Conservation (phyloP, 2,888 invertebrate species). For the Eristalis arbustorum region DNA sequence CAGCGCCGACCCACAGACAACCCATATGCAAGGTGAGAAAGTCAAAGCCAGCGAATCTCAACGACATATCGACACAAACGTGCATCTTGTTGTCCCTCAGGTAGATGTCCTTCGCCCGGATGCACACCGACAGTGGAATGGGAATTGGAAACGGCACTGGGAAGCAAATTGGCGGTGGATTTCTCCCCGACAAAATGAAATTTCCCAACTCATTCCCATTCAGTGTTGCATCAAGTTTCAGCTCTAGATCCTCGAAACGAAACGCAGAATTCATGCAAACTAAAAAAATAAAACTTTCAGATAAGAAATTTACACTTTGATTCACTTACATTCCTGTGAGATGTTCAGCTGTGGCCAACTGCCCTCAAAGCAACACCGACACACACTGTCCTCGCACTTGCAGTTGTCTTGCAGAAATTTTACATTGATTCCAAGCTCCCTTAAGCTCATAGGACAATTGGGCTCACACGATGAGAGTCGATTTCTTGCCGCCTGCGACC, state of each 20-base stretch:
- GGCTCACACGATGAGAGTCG: slow-evolving; percentile 11
- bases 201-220: slow-evolving; percentile 40
- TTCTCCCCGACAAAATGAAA: slow-evolving; percentile 42
- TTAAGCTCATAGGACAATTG: slow-evolving; percentile 20
- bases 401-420: slow-evolving; percentile 47
- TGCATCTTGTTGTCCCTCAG: slow-evolving; percentile 41
- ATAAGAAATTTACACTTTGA: not conserved
- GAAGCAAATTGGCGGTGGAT: slow-evolving; percentile 57
- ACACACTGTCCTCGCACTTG: slow-evolving; percentile 18
- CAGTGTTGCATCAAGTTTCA: slow-evolving; percentile 27
- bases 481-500: not conserved
- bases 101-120: slow-evolving; percentile 44
- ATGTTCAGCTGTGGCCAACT: slow-evolving; percentile 31
- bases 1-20: slow-evolving; percentile 47
- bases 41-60: slow-evolving; percentile 40
- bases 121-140: slow-evolving; percentile 47
- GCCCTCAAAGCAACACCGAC: slow-evolving; percentile 48
- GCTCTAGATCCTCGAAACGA: slow-evolving; percentile 17
- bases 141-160: slow-evolving; percentile 51
- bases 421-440: slow-evolving; percentile 42
- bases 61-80: slow-evolving; percentile 41
- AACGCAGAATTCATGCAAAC: slow-evolving; percentile 44
- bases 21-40: slow-evolving; percentile 37
- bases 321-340: slow-evolving; percentile 34
- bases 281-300: not conserved